Base-by-base conservation (phyloP, 2,888 invertebrate species). In the Athrips mouffetella region DNA sequence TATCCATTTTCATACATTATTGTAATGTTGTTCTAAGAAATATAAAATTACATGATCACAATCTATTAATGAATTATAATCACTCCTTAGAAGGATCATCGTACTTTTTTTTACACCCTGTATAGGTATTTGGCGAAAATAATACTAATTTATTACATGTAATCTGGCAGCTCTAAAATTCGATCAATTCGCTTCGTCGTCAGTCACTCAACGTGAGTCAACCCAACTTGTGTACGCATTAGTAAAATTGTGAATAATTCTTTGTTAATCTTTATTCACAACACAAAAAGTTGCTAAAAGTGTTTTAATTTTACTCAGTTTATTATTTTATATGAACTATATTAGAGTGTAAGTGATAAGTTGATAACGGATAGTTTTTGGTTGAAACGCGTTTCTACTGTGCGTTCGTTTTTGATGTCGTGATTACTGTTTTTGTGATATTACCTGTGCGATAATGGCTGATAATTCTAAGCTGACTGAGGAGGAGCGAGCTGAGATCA, bases 401-500 rank as follows among this genome's bases (percentile, higher is more conserved):
- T 15, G 53, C 58, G 11, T 55, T 56, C 60, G 54, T 55, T 58
- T 59, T 56, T 53, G 70, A 80, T 83, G 84, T 73, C 69, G 71
- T 84, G 82, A 73, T 74, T 67, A 62, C 70, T 72, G 72, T 78
- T 80, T 75, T 75, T 80, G 79, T 82, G 80, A 71, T 67, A 69
- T 67, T 67, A 74, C 65, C 63, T 67, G 67, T 68, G 77, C 70
- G 71, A 81, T 72, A 59, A 88, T 89, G 88, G 82, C 88, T 76
- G 87, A 88, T 72, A 86, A 89, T 76, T 80, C 89, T 60, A 90
- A 89, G 79, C 80, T 92, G 70, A 91, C 91, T 52, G 89, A 89
- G 50, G 94, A 94, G 71, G 94, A 94, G 85, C 90, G 91, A 65
- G 84, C 91, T 54, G 95, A 95, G 85, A 91, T 95, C 68, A 90